phyloP scores from a whole-genome alignment of 1,140 invertebrate species.

The Drosophila pachea region DNA sequence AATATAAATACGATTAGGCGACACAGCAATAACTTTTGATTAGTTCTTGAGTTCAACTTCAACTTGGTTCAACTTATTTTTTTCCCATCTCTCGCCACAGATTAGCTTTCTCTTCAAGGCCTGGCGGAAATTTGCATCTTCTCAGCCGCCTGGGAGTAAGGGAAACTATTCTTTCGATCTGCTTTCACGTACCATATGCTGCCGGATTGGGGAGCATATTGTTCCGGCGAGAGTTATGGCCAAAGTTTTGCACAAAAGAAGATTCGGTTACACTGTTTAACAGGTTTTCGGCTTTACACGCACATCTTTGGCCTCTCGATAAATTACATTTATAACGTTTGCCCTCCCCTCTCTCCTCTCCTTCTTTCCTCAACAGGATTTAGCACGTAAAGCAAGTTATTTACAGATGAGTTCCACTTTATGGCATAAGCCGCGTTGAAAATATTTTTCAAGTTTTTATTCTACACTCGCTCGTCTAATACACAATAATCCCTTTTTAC shows the following conservation, averaged over 20 bases:
- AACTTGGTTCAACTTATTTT: not conserved
- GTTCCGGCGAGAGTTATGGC: constrained; percentile 55
- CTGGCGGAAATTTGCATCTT: constrained; percentile 9
- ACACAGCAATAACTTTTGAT: not conserved
- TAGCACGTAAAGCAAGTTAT: constrained; percentile 60
- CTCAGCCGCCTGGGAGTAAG: constrained; percentile 12
- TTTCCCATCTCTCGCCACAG: no score
- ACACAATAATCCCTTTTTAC: constrained; percentile 72
- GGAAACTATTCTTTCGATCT: constrained; percentile 5
- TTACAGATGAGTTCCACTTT: constrained; percentile 65
- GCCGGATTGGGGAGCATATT: constrained; percentile 28
- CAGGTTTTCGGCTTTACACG: constrained; percentile 27
- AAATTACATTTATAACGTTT: constrained; percentile 16
- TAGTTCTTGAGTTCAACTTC: not conserved
- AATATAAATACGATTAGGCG: not conserved
- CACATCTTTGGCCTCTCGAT: constrained; percentile 20
- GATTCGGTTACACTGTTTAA: constrained; percentile 48
- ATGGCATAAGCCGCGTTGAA: constrained; percentile 58
- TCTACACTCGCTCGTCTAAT: constrained; percentile 28
- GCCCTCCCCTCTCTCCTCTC: no score
- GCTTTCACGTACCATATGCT: constrained; percentile 29
- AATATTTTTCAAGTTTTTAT: constrained; percentile 49
- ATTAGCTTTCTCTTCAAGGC: no score
- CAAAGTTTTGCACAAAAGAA: constrained; percentile 53
- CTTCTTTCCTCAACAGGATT: constrained; percentile 13